phyloP scores from a whole-genome alignment of 2,797 vertebrate genomes.

The Peromyscus nudipes region DNA sequence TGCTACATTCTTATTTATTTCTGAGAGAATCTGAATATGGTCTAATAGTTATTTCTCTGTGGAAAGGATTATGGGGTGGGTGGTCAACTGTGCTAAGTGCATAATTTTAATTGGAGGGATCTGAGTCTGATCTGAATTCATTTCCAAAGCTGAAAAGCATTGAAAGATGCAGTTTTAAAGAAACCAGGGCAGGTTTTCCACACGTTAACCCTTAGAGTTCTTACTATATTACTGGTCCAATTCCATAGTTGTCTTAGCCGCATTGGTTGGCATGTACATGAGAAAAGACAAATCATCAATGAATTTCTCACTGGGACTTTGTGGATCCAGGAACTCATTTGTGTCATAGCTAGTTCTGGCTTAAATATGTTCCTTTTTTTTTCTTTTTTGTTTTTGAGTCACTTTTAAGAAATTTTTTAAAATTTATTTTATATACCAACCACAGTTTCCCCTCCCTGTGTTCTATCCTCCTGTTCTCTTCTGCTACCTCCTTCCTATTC shows the following conservation, averaged over 20 bases:
- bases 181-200: not conserved
- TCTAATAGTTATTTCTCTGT: not conserved
- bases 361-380: not conserved
- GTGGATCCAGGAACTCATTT: not conserved
- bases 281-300: not conserved
- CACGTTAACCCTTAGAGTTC: not conserved
- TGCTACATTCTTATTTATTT: not conserved
- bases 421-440: no score
- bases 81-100: not conserved
- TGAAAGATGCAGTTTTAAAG: not conserved
- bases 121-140: conserved; percentile 9
- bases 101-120: not conserved
- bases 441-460: no score
- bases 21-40: not conserved
- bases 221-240: not conserved
- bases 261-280: not conserved
- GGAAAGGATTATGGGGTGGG: not conserved
- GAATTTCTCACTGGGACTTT: not conserved
- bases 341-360: not conserved
- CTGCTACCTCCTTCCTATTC: no score
- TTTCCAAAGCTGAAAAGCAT: not conserved
- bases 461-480: no score
- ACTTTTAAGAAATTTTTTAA: no score
- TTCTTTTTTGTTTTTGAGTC: no score
- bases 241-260: not conserved